phyloP scores from a whole-genome alignment of 2,113 vertebrate genomes.

The Pongo pygmaeus region DNA sequence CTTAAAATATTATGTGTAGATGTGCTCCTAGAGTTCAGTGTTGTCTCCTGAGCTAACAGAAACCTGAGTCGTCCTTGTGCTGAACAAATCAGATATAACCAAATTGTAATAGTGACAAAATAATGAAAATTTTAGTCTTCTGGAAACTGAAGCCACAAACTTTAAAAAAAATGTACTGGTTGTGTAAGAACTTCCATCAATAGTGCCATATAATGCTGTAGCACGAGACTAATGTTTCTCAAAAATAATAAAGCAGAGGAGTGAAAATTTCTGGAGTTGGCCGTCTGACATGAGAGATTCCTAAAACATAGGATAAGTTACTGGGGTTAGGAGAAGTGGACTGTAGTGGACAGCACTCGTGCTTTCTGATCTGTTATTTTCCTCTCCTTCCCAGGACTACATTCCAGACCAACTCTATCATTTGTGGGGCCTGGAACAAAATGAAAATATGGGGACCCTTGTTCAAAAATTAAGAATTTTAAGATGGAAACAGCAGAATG shows the following conservation, averaged over 20 bases:
- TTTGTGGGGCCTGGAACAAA: not conserved
- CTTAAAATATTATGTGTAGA: not conserved
- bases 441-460: not conserved
- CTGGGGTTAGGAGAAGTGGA: not conserved
- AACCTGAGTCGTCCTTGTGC: not conserved
- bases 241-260: not conserved
- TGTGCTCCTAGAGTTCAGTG: not conserved
- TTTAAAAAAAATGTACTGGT: not conserved
- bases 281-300: not conserved
- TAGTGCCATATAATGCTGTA: not conserved
- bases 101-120: not conserved
- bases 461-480: not conserved
- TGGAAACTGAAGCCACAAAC: not conserved
- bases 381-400: not conserved
- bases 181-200: not conserved
- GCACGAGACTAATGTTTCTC: not conserved
- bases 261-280: not conserved
- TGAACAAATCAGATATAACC: not conserved
- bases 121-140: not conserved
- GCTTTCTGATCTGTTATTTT: not conserved
- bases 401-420: not conserved
- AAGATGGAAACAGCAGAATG: not conserved
- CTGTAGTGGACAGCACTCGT: rapidly evolving
- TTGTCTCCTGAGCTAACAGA: not conserved
- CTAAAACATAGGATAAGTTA: not conserved